phyloP scores from a whole-genome alignment of 1,140 invertebrate genomes.

The Lucilia cuprina region DNA sequence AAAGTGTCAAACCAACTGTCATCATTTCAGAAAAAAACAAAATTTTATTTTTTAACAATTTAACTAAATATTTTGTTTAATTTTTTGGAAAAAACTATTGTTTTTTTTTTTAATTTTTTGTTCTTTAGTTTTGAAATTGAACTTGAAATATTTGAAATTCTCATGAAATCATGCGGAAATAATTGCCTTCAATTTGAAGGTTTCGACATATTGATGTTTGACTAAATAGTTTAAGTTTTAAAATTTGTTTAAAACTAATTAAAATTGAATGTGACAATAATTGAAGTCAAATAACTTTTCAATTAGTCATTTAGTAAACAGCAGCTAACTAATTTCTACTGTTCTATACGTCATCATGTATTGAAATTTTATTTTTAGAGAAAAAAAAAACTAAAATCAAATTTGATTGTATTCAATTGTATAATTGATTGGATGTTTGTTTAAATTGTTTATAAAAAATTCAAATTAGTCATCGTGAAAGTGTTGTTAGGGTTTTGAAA shows the following conservation, averaged over 20 bases:
- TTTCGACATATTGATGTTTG: background rate
- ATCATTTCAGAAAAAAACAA: background rate
- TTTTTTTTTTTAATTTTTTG: background rate
- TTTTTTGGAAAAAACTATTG: background rate
- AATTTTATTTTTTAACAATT: background rate
- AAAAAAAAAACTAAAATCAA: too few species aligned
- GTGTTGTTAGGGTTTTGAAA: too few species aligned
- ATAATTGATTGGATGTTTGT: too few species aligned
- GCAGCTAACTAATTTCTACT: background rate
- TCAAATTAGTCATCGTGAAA: too few species aligned
- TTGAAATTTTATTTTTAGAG: too few species aligned
- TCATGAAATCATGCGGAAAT: slow-evolving; percentile 31
- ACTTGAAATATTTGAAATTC: slow-evolving; percentile 35
- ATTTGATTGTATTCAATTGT: too few species aligned
- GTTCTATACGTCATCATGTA: too few species aligned
- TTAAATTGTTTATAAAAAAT: too few species aligned
- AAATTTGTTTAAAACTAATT: background rate
- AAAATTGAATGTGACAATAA: background rate
- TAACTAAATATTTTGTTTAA: background rate
- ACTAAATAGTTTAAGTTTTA: too few species aligned
- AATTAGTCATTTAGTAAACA: background rate
- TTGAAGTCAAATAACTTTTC: background rate
- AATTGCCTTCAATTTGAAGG: slow-evolving; percentile 32
- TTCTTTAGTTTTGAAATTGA: background rate
- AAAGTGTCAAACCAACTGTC: background rate